A percentile compares a stretch with the other conserved stretches of the same genome.
phyloP scores from a whole-genome alignment of 2,113 vertebrate genomes.

The Triplophysa rosa region DNA sequence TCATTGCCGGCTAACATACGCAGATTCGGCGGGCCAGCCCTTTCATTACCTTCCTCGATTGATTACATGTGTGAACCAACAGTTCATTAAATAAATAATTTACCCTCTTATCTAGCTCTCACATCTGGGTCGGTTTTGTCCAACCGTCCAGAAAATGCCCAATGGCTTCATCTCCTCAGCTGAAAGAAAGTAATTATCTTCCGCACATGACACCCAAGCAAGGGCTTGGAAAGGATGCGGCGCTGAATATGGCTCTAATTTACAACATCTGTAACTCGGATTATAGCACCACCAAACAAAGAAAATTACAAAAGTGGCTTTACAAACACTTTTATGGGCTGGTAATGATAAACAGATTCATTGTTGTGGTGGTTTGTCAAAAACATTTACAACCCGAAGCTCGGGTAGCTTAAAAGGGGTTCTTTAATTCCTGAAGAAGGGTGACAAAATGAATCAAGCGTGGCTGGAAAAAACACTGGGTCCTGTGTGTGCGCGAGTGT shows the following conservation, averaged over 20 bases:
- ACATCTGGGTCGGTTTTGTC: slow-evolving; percentile 41
- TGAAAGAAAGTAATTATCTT: slow-evolving; percentile 55
- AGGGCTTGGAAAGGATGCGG: slow-evolving; percentile 35
- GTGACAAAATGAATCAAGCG: slow-evolving; percentile 18
- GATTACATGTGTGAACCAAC: slow-evolving; percentile 42
- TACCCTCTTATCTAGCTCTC: slow-evolving; percentile 27
- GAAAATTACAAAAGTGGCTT: slow-evolving; percentile 60
- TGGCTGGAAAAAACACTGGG: slow-evolving; percentile 29
- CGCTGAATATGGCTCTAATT: slow-evolving; percentile 51
- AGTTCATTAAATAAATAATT: slow-evolving; percentile 49
- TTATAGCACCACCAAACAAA: slow-evolving; percentile 57
- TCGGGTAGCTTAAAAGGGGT: slow-evolving; percentile 23
- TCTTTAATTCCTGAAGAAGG: slow-evolving; percentile 14
- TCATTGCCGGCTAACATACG: slow-evolving; percentile 21
- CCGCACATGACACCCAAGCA: slow-evolving; percentile 32
- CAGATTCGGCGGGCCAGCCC: slow-evolving; percentile 1
- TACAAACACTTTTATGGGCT: slow-evolving; percentile 63
- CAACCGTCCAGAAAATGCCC: slow-evolving; percentile 39
- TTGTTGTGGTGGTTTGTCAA: slow-evolving; percentile 48
- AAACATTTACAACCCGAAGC: slow-evolving; percentile 40
- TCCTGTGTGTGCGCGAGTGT: slow-evolving; percentile 14
- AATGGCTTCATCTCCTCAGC: slow-evolving; percentile 27
- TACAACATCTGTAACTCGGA: slow-evolving; percentile 57
- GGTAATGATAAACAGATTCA: slow-evolving; percentile 61
- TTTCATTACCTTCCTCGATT: slow-evolving; percentile 32